Conservation (phyloP, 2,888 invertebrate species). For the Ennomos quercinarius region DNA sequence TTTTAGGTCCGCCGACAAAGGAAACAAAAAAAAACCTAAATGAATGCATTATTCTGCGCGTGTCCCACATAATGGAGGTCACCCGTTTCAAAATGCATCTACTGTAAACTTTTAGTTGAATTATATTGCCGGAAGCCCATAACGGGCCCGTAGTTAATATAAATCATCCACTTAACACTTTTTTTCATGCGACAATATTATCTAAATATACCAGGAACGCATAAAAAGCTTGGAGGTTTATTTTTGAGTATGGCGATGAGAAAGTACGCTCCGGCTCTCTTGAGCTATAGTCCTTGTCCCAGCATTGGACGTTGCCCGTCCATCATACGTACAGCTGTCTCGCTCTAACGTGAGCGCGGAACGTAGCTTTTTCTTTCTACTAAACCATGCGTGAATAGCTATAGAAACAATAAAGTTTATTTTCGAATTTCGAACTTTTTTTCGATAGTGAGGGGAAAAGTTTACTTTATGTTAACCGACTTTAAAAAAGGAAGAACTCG, state of each 20-base stretch:
- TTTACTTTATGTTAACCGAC: constrained; percentile 1
- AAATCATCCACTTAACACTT: constrained; percentile 85
- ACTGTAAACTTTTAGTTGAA: constrained; percentile 60
- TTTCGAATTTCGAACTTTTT: constrained; percentile 68
- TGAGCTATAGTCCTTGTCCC: constrained; percentile 77
- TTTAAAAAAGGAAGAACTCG: no score
- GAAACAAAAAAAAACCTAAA: constrained; percentile 42
- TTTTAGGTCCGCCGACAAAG: constrained; percentile 53
- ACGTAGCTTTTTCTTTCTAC: constrained; percentile 48
- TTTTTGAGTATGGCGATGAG: constrained; percentile 79
- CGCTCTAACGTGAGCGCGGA: constrained; percentile 45
- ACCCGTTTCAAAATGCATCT: constrained; percentile 48
- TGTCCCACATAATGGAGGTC: constrained; percentile 58
- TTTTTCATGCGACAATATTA: constrained; percentile 77
- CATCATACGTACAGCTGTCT: constrained; percentile 69
- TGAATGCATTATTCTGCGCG: constrained; percentile 63
- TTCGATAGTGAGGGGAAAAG: constrained; percentile 47
- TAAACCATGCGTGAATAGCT: constrained; percentile 70
- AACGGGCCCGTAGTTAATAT: constrained; percentile 75
- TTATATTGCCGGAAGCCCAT: constrained; percentile 80
- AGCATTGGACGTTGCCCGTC: constrained; percentile 70
- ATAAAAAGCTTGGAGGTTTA: constrained; percentile 79
- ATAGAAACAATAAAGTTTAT: constrained; percentile 77
- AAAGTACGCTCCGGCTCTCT: constrained; percentile 74
- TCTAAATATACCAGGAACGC: constrained; percentile 78